Evolutionary conservation across 2,888 invertebrate species (phyloP).

Genomic region (Cantharis lateralis): DNA sequence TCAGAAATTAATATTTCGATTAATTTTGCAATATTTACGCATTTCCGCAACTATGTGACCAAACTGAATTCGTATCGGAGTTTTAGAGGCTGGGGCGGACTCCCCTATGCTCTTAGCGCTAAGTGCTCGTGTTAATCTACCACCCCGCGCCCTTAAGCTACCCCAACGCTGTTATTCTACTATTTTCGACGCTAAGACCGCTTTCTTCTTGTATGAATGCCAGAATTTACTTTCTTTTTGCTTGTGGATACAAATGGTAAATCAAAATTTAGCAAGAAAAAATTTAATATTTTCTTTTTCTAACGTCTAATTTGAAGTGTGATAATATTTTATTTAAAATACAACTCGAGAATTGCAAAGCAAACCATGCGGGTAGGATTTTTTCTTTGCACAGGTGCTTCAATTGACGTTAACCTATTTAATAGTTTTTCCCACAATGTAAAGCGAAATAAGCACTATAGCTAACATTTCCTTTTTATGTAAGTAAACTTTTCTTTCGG

Average conservation of each 20-base stretch:
- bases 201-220: slow-evolving; percentile 31
- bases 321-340: background rate
- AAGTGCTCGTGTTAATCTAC: slow-evolving; percentile 52
- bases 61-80: slow-evolving; percentile 27
- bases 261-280: background rate
- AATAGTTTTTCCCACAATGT: slow-evolving; percentile 20
- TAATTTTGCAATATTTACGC: slow-evolving; percentile 6
- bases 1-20: background rate
- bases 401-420: slow-evolving; percentile 1
- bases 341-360: background rate
- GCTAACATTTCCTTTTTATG: slow-evolving; percentile 22
- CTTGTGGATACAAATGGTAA: background rate
- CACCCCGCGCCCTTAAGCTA: slow-evolving; percentile 40
- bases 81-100: slow-evolving; percentile 31
- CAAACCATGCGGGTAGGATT: background rate
- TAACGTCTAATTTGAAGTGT: background rate
- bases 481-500: slow-evolving; percentile 4
- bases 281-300: background rate
- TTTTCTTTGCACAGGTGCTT: slow-evolving; percentile 9
- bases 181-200: slow-evolving; percentile 38
- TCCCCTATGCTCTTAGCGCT: slow-evolving; percentile 52
- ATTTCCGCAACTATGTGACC: slow-evolving; percentile 15
- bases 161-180: slow-evolving; percentile 49
- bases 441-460: background rate
- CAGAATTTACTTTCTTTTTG: slow-evolving; percentile 14